Base-by-base conservation (phyloP, 35 echinoderm and acorn worm genomes). In the Eucidaris tribuloides region DNA sequence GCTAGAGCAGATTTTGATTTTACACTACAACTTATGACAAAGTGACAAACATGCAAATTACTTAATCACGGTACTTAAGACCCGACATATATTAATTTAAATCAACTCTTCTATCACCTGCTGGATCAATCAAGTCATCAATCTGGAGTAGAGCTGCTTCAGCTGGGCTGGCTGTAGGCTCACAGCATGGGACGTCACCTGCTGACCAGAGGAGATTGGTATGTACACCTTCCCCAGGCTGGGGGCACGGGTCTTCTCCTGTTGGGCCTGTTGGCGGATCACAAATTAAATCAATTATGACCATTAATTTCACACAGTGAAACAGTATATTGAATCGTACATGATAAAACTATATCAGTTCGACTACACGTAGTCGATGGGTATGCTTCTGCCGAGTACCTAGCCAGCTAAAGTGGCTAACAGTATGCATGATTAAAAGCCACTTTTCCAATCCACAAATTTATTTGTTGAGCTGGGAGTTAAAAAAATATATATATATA, bases 111-210 rank as follows among this genome's bases (percentile, higher is more conserved):
- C n/a, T n/a, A n/a, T n/a, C n/a, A n/a, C n/a, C n/a, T n/a, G n/a
- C n/a, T n/a, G n/a, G n/a, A n/a, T n/a, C n/a, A n/a, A 34, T 83
- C 81, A 83, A 40, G 60, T 57, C 40, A 96, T 84, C 1, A 91
- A 39, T 34, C 86, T 91, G 38, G 83, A 15, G 62, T 98, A 91
- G 5, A 98, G 49, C 39, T 80, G 48, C 29, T 70, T 42, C 6
- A 98, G 79, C 72, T 98, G 95, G 22, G 42, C 31, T 17, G 78
- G 90, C 28, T 84, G 87, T 28, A 98, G 86, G 44, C 86, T 86
- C 34, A 98, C 52, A 23, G 65, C 61, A 39, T 93, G 54, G 41
- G 54, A 64, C 20, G 77, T 46, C n/a, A 90, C 13, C 72, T 98
- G 49, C 44, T 98, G 85, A 19, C 74, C 79, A 32, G 68, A 63